Evolutionary conservation across 2,797 vertebrate species (phyloP).

Genomic region (Leuciscus waleckii): DNA sequence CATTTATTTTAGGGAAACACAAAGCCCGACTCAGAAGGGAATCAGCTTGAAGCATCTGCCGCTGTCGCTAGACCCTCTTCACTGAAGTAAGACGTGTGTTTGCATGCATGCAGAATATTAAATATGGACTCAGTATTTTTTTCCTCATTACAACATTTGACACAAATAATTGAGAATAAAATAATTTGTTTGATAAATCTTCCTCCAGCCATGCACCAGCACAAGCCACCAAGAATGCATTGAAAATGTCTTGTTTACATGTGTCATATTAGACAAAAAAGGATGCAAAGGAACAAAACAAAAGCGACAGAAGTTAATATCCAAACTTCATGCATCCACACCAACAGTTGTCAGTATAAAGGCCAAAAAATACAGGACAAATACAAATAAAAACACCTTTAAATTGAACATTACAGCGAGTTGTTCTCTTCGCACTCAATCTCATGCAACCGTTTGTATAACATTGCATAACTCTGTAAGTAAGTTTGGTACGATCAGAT

Average conservation of each 20-base stretch:
- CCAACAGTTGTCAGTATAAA: background rate
- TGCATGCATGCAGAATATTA: slow-evolving; percentile 22
- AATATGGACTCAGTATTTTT: background rate
- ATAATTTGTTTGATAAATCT: too few relatives aligned
- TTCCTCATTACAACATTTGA: background rate
- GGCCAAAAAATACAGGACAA: background rate
- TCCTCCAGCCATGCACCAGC: background rate
- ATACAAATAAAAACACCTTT: background rate
- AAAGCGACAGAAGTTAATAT: background rate
- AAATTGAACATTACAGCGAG: background rate
- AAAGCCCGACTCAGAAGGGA: slow-evolving; percentile 68
- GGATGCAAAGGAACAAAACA: background rate
- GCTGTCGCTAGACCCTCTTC: slow-evolving; percentile 56
- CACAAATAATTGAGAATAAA: background rate
- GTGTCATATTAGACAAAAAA: background rate
- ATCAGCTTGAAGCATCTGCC: slow-evolving; percentile 44
- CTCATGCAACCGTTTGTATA: background rate
- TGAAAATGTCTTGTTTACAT: background rate
- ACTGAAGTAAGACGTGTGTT: slow-evolving; percentile 67
- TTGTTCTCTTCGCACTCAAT: background rate
- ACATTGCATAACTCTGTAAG: background rate
- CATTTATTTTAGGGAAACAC: slow-evolving; percentile 58
- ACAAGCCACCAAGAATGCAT: background rate
- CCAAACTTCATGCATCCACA: background rate
- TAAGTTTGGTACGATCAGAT: background rate